Base-by-base conservation (phyloP, 2,113 vertebrate species). In the Sterna hirundo region DNA sequence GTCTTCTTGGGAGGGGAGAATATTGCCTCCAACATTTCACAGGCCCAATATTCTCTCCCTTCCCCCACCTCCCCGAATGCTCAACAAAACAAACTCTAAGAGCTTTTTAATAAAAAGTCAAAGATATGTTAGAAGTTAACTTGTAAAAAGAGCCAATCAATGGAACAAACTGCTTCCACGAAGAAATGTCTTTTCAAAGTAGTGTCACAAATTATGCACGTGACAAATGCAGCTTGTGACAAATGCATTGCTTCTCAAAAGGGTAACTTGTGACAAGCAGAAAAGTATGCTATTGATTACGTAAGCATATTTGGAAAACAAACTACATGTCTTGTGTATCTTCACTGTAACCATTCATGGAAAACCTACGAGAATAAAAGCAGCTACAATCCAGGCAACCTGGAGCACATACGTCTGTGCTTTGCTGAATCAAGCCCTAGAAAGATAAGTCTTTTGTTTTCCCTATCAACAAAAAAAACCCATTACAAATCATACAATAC, bases 281-380 rank as follows among this genome's bases (percentile, higher is more conserved):
- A 34, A 55, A 86, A 82, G 22, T 17, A 54, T 22, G 40, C 49
- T 40, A 42, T 40, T 62, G 46, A n/a, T 51, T 52, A 66, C 6
- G 8, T 54, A 87, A 80, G 29, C 21, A 30, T 74, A 27, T 36
- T 3, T 76, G 46, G 62, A 70, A 94, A 79, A 93, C 10, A 84
- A 76, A 60, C 10, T 34, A 15, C 65, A 27, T 13, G 26, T 46
- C 44, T 46, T 38, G 42, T 12, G 62, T 64, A 88, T 55, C 82
- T 89, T 94, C 51, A 83, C 57, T 81, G 34, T 19, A 92, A 91
- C 23, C 80, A 75, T 57, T 92, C n/a, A 83, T 22, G 71, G 79
- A 74, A 94, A 71, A 60, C 16, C 61, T 49, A 15, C 32, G 82
- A 96, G 94, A 94, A 96, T 62, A 72, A 74, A 96, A 77, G 65